phyloP scores from a whole-genome alignment of 2,888 invertebrate genomes.

The Acanthosepion esculentum region DNA sequence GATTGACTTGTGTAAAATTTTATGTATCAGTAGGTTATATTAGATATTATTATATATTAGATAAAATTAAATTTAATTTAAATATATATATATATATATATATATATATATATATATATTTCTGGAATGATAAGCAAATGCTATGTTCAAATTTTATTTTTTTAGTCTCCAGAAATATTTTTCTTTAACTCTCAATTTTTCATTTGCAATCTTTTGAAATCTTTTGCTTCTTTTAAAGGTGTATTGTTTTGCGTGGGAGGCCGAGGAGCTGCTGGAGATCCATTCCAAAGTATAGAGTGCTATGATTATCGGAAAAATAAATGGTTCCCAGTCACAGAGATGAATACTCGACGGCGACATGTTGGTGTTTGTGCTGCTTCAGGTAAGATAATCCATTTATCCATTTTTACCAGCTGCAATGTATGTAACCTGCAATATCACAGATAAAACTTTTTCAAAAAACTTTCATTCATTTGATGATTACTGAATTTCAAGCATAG shows the following conservation, averaged over 20 bases:
- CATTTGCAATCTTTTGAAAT: not conserved
- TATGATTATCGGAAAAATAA: conserved; percentile 75
- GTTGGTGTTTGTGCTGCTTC: conserved; percentile 76
- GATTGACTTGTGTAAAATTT: too few species aligned
- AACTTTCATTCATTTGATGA: too few species aligned
- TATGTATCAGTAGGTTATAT: too few species aligned
- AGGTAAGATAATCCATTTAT: conserved; percentile 60
- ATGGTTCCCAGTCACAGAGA: conserved; percentile 76
- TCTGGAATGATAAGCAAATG: too few species aligned
- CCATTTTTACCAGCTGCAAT: not conserved
- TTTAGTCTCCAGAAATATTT: not conserved
- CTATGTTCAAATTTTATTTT: not conserved
- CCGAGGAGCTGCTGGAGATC: conserved; percentile 76
- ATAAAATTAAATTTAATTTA: too few species aligned
- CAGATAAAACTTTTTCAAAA: too few species aligned
- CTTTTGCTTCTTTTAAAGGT: conserved; percentile 60
- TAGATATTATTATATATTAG: too few species aligned
- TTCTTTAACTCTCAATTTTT: not conserved
- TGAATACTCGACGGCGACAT: conserved; percentile 76
- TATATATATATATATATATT: too few species aligned
- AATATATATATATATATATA: too few species aligned
- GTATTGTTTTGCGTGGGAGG: conserved; percentile 78
- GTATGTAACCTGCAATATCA: not conserved
- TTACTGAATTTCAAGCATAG: too few species aligned
- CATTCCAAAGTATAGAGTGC: conserved; percentile 76